These are phyloP conservation scores for Neuroterus valhalla DNA, from an alignment of 1,140 invertebrate species.

Conservation along the genomic window DNA sequence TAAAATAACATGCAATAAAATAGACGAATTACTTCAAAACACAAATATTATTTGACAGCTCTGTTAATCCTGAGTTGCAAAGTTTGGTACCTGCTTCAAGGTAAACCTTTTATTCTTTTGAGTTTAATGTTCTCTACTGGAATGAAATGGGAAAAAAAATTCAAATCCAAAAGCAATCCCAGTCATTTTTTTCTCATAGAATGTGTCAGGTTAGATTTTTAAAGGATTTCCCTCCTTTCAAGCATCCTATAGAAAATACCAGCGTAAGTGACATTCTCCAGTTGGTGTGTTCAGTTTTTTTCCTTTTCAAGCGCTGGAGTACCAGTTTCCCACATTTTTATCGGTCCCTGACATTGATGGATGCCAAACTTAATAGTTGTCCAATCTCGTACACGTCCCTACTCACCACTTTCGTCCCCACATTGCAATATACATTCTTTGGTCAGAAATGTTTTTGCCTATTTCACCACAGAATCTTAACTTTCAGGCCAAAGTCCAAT, in stretches of 20 bases:
- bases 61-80: no score
- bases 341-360: conserved; percentile 60
- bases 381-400: conserved; percentile 49
- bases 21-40: no score
- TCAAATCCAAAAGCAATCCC: neutral
- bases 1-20: no score
- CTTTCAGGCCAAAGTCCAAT: conserved; percentile 23
- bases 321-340: conserved; percentile 38
- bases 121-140: neutral
- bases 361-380: conserved; percentile 64
- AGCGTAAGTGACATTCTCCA: conserved; percentile 1
- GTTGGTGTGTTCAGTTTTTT: neutral
- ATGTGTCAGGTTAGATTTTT: conserved; percentile 8
- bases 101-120: neutral
- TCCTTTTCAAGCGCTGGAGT: conserved; percentile 30
- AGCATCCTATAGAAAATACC: neutral
- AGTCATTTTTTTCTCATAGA: neutral
- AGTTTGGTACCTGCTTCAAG: no score
- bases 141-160: neutral
- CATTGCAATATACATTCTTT: conserved; percentile 42
- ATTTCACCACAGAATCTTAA: conserved; percentile 35
- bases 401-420: conserved; percentile 11
- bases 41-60: no score
- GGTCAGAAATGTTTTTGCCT: conserved; percentile 40
- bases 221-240: neutral